phyloP scores from a whole-genome alignment of 2,888 invertebrate species.

The Apoda limacodes region DNA sequence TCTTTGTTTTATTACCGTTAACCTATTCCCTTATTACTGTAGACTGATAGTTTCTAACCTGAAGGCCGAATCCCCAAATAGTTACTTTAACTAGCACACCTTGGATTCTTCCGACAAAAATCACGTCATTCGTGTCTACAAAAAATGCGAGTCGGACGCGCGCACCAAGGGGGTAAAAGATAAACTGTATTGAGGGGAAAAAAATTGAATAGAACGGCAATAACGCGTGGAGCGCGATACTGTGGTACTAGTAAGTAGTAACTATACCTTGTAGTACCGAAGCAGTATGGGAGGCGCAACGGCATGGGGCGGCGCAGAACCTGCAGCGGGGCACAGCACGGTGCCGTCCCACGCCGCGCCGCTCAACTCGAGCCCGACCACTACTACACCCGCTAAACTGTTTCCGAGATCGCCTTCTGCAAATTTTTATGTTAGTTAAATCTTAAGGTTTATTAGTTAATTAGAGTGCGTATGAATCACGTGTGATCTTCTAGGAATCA shows the following conservation, averaged over 20 bases:
- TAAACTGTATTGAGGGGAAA: background rate
- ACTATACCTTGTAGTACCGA: slow-evolving; percentile 22
- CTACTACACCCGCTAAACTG: slow-evolving; percentile 20
- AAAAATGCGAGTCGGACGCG: background rate
- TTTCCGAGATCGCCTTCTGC: slow-evolving; percentile 5
- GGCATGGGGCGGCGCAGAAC: slow-evolving; percentile 29
- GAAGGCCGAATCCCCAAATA: no score
- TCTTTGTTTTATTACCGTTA: no score
- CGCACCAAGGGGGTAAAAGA: background rate
- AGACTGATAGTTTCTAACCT: no score
- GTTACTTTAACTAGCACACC: background rate
- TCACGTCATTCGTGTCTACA: background rate
- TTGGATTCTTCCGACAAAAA: background rate
- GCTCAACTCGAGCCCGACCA: slow-evolving; percentile 35
- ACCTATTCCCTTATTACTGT: no score
- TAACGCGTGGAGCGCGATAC: background rate
- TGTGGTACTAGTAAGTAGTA: background rate
- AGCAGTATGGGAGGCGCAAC: slow-evolving; percentile 43
- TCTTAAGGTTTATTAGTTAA: background rate
- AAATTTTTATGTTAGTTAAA: background rate
- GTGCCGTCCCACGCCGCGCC: slow-evolving; percentile 35
- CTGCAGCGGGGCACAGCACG: slow-evolving; percentile 21
- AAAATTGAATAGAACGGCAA: background rate
- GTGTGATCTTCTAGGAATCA: no score
- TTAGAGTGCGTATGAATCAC: background rate